Conservation (phyloP, 2,113 vertebrate genomes). For the Heterochromis multidens region DNA sequence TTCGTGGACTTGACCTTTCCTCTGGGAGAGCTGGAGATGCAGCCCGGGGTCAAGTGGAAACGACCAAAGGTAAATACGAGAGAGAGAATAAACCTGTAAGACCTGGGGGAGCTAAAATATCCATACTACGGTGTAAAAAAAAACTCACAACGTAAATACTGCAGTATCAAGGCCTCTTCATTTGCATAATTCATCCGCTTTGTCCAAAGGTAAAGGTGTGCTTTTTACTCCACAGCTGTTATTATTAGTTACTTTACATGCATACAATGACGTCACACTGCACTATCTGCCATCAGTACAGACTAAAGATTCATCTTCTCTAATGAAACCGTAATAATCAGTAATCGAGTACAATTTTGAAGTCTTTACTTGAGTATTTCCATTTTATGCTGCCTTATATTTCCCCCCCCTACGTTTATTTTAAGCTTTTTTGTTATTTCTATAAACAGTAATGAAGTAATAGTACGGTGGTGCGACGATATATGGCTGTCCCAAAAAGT, state of each 20-base stretch:
- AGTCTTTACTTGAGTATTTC: neutral
- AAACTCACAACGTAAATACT: neutral
- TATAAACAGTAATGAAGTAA: too few relatives aligned
- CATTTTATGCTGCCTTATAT: neutral
- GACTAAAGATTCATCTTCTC: too few relatives aligned
- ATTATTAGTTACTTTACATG: neutral
- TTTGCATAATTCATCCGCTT: neutral
- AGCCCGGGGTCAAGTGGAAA: constrained; percentile 47
- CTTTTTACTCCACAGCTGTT: neutral
- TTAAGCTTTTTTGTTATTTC: too few relatives aligned
- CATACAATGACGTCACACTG: neutral
- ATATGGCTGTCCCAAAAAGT: too few relatives aligned
- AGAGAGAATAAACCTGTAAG: neutral
- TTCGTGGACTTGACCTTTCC: constrained; percentile 70
- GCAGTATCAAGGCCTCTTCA: neutral
- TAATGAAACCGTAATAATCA: neutral
- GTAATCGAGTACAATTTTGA: neutral
- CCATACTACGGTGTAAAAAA: neutral
- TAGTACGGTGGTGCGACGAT: too few relatives aligned
- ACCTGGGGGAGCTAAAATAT: too few relatives aligned
- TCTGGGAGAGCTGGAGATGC: constrained; percentile 40
- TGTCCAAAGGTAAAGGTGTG: neutral
- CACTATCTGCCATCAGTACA: too few relatives aligned
- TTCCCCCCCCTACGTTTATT: too few relatives aligned
- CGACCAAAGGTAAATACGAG: constrained; percentile 56